Base-by-base conservation (phyloP, 2,888 invertebrate genomes). In the Sisyra terminalis region DNA sequence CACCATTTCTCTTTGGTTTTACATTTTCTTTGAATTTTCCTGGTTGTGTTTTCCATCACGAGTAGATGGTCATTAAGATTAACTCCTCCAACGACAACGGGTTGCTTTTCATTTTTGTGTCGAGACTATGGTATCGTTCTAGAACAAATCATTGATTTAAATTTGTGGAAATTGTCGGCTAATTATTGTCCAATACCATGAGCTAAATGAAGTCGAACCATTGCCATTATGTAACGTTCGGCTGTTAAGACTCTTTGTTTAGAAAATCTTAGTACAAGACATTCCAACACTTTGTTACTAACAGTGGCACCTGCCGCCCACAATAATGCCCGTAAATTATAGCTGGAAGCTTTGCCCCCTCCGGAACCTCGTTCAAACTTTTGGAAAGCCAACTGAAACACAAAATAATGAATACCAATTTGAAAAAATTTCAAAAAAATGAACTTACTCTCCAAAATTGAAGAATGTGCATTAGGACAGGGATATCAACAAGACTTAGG, bases 271-370 rank as follows among this genome's bases (percentile, higher is more conserved):
- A 77, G 62, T 48, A 79, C 75, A 44, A 79, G 61, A 55, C 77
- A 75, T 65, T 80, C 80, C 49, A 81, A 67, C 41, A 82, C 82
- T 65, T 81, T 83, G 63, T 78, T 82, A 60, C 76, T 76, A 46
- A 80, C 79, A 50, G 69, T 73, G 52, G 73, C 70, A 15, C 76
- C 71, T 29, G 81, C 78, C 56, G 80, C 78, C 75, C 77, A 70
- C 47, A 80, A 59, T 50, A 73, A 68, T 48, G 73, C 71, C 58
- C 71, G 63, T 53, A 78, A 62, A 51, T 73, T 66, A 59, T 77
- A 78, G 49, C 73, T 73, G 34, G 72, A 73, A 2, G 73, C 71
- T 61, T 72, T 73, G 4, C 68, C 66, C 40, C 65, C 64, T 49
- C 65, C 61, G 48, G 66, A 64, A 29, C 64, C 58, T 46, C 66